These are phyloP conservation scores for Barbus barbus DNA, from an alignment of 2,113 vertebrate genomes.

Conservation along the genomic window DNA sequence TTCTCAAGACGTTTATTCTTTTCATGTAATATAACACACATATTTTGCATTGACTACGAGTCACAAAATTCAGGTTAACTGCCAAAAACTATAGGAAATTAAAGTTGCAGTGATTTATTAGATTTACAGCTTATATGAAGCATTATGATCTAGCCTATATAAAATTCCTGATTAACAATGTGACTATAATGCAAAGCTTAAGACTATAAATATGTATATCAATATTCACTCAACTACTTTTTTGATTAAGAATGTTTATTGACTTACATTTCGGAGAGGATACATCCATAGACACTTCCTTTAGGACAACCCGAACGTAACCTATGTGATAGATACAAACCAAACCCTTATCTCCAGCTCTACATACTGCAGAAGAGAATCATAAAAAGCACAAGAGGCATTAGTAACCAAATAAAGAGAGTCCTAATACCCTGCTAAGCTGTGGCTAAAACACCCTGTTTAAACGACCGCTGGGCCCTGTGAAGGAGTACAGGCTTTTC, in stretches of 20 bases:
- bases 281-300: not conserved
- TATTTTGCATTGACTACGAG: not conserved
- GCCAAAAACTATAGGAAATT: not conserved
- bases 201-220: not conserved
- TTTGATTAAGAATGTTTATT: constrained; percentile 18
- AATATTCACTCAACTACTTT: not conserved
- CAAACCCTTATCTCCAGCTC: not conserved
- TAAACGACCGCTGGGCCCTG: constrained; percentile 5
- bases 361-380: not conserved
- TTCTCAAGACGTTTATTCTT: not conserved
- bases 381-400: not conserved
- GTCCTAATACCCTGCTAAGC: not conserved
- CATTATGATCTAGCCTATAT: not conserved
- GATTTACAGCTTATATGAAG: not conserved
- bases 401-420: not conserved
- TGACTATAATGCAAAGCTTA: not conserved
- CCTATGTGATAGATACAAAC: not conserved
- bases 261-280: constrained; percentile 43
- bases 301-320: not conserved
- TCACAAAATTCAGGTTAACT: not conserved
- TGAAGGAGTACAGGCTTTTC: constrained; percentile 1
- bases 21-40: not conserved
- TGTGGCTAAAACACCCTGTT: not conserved
- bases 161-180: not conserved
- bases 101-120: not conserved